A percentile compares a stretch with the other conserved stretches of the same genome.
phyloP scores from a whole-genome alignment of 2,113 vertebrate genomes.

The Oriolus oriolus region DNA sequence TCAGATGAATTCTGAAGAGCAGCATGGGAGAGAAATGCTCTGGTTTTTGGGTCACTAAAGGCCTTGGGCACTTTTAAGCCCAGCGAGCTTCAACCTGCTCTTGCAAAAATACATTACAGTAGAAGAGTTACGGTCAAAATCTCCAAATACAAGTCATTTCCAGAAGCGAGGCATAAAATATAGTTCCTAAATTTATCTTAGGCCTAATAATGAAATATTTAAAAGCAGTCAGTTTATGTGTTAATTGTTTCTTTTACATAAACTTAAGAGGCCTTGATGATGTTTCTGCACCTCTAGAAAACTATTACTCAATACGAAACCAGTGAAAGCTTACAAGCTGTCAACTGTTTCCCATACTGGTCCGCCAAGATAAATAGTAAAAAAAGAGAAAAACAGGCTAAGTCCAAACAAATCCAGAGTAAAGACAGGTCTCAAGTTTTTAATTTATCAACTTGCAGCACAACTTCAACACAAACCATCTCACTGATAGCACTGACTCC shows the following conservation, averaged over 20 bases:
- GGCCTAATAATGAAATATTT: neutral
- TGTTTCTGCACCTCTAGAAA: neutral
- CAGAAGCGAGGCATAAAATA: neutral
- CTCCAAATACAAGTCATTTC: neutral
- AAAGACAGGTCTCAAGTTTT: neutral
- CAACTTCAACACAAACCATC: neutral
- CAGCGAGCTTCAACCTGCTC: neutral
- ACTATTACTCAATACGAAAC: constrained; percentile 15
- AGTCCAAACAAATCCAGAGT: neutral
- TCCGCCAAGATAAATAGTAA: neutral
- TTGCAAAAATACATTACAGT: neutral
- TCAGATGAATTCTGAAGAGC: neutral
- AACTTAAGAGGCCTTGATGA: neutral
- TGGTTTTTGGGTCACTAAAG: neutral
- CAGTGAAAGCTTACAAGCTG: constrained; percentile 13
- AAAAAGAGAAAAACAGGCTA: neutral
- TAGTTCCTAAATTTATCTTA: neutral
- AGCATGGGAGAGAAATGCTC: neutral
- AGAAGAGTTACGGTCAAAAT: neutral
- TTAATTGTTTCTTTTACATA: neutral
- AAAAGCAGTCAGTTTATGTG: rapidly evolving
- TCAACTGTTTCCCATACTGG: neutral
- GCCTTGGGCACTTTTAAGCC: neutral
- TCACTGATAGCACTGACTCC: neutral
- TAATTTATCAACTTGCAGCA: neutral